Conservation (phyloP, 1,140 invertebrate species). For the Lycorma delicatula region DNA sequence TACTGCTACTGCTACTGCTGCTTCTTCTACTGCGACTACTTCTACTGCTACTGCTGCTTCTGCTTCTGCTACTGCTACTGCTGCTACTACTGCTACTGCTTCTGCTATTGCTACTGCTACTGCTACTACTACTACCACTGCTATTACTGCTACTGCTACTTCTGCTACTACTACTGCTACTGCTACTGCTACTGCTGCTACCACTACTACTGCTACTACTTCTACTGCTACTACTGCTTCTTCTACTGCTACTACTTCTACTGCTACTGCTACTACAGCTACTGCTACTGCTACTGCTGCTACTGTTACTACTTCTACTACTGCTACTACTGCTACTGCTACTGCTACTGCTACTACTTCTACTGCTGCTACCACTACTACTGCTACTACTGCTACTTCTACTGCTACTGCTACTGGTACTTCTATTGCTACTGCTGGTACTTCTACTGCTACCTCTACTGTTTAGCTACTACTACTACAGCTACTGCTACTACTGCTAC, state of each 20-base stretch:
- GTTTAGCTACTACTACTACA: too few species aligned
- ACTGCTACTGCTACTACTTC: constrained; percentile 5
- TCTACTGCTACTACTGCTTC: too few species aligned
- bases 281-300: constrained; percentile 5
- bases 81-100: too few species aligned
- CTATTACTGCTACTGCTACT: constrained; percentile 13
- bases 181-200: constrained; percentile 5
- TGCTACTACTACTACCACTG: constrained; percentile 9
- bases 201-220: constrained; percentile 8
- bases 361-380: constrained; percentile 6
- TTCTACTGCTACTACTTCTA: too few species aligned
- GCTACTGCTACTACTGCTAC: constrained; percentile 6
- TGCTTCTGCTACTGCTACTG: too few species aligned
- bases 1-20: too few species aligned
- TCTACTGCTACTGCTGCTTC: constrained; percentile 2
- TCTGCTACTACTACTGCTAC: too few species aligned
- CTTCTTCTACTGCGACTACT: too few species aligned
- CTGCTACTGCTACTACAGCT: constrained; percentile 4
- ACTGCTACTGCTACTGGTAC: constrained; percentile 4
- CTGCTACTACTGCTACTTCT: constrained; percentile 6
- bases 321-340: constrained; percentile 6
- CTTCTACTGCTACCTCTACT: constrained; percentile 1
- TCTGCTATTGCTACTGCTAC: constrained; percentile 5
- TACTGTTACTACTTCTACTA: constrained; percentile 6
- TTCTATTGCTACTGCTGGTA: constrained; percentile 1